Evolutionary conservation across 2,797 vertebrate genomes (phyloP).

Genomic region (Cygnus olor): DNA sequence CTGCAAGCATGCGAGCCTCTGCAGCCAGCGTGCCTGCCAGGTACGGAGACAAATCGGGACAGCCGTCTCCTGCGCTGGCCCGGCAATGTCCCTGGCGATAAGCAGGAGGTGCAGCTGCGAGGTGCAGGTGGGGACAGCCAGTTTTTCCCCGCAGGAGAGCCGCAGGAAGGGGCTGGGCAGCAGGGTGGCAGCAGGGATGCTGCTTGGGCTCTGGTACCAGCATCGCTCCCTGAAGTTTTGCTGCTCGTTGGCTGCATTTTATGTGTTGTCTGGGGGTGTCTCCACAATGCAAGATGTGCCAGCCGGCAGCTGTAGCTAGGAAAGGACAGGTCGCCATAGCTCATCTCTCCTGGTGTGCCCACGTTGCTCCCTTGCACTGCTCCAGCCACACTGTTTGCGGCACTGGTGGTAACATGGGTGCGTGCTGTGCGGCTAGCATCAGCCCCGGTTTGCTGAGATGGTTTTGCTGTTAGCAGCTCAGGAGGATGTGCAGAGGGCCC

Average conservation of each 20-base stretch:
- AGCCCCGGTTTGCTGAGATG: fast-evolving
- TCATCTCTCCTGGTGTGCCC: background rate
- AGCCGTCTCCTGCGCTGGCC: fast-evolving
- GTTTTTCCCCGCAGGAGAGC: background rate
- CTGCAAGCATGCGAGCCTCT: background rate
- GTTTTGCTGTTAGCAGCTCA: background rate
- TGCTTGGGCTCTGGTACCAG: background rate
- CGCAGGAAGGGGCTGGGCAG: fast-evolving
- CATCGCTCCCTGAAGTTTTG: background rate
- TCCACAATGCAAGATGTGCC: background rate
- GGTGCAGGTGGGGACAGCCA: background rate
- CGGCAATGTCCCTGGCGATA: fast-evolving
- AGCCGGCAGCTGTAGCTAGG: background rate
- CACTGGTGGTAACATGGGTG: fast-evolving
- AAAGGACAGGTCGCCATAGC: background rate
- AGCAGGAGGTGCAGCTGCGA: fast-evolving
- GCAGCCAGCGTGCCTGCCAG: background rate
- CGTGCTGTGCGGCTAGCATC: fast-evolving
- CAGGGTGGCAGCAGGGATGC: background rate
- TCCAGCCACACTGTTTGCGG: background rate
- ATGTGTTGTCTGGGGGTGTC: background rate
- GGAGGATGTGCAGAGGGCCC: fast-evolving
- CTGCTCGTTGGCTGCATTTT: background rate
- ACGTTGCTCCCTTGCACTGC: background rate
- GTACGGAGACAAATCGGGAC: background rate